phyloP scores from a whole-genome alignment of 1,140 invertebrate genomes.

The Drosophila subobscura region DNA sequence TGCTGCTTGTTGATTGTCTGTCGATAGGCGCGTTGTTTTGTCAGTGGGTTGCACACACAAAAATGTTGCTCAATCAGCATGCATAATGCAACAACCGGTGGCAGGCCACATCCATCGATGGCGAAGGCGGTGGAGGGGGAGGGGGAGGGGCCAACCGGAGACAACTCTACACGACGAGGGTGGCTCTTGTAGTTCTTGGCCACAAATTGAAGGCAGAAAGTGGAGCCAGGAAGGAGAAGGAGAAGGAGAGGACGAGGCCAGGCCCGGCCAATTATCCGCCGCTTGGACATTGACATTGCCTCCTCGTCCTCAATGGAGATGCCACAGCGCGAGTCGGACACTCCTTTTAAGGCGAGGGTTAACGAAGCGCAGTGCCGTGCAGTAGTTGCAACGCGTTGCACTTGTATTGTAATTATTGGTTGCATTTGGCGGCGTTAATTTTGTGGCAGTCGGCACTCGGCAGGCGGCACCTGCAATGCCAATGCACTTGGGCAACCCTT shows the following conservation, averaged over 20 bases:
- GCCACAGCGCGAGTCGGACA: background rate
- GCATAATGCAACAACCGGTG: constrained; percentile 69
- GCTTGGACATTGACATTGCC: constrained; percentile 66
- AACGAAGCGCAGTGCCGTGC: constrained; percentile 39
- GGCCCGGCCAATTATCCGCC: constrained; percentile 59
- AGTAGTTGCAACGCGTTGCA: constrained; percentile 4
- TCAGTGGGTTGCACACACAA: constrained; percentile 79
- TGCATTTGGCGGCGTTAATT: constrained; percentile 77
- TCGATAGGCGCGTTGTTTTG: constrained; percentile 79
- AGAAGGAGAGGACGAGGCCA: constrained; percentile 9
- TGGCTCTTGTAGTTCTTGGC: constrained; percentile 56
- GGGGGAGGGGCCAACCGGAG: constrained; percentile 4
- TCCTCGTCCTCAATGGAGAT: background rate
- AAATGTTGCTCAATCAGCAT: constrained; percentile 82
- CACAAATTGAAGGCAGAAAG: constrained; percentile 43
- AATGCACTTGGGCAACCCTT: constrained; percentile 50
- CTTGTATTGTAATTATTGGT: constrained; percentile 78
- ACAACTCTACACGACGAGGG: constrained; percentile 55
- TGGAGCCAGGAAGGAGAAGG: too few species aligned
- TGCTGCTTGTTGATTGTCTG: constrained; percentile 72
- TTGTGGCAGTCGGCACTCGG: constrained; percentile 49
- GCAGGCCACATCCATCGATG: constrained; percentile 18
- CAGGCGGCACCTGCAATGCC: constrained; percentile 60
- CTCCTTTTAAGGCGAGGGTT: constrained; percentile 68
- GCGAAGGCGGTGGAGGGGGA: background rate